Evolutionary conservation across 2,888 invertebrate species (phyloP), one percentile per base, ranked within the genome.

Genomic region (Pristionchus japonicus): DNA sequence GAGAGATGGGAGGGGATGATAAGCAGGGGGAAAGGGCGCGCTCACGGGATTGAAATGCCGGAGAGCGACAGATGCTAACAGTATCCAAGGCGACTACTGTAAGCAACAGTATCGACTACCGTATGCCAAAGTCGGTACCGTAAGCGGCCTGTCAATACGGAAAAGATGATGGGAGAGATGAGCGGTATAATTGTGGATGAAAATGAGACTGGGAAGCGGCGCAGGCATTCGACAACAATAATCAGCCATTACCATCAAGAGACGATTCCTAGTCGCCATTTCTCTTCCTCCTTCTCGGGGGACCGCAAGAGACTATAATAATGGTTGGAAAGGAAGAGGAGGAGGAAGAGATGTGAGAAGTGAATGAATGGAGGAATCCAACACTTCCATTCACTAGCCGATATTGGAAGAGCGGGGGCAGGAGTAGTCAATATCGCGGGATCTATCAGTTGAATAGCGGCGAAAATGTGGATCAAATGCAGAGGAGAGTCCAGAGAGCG

Each of bases 301-400:
- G 77, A 47, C 77, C 77, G 40, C n/a, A 67, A 27, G 70, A 74
- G 40, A 77, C 77, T 43, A 77, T 77, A 77, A 77, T 77, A 77
- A 77, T 77, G 77, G 77, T 77, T 77, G 77, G 74, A 67, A 74
- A 27, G 47, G 77, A 47, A n/a, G 77, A 77, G 77, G 77, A 77
- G 34, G 77, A 23, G 47, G 27, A 34, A 37, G 40, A 34, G 27
- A 15, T n/a, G 17, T 1, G 31, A 13, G 34, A 11, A 70, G 37
- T 70, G 70, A 37, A 70, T 70, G 37, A 23, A 23, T 31, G 34
- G 70, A 70, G 37, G 70, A 70, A 70, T 70, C 70, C 70, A 64
- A 64, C 64, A 64, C 37, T 37, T 70, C 77, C 27, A 77, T 77
- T 77, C 77, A 77, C n/a, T 31, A 37, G 74, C 37, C 15, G 77